Evolutionary conservation across 1,140 invertebrate genomes (phyloP), one percentile per base, ranked within the genome.

Genomic region (Trigoniulus corallinus): DNA sequence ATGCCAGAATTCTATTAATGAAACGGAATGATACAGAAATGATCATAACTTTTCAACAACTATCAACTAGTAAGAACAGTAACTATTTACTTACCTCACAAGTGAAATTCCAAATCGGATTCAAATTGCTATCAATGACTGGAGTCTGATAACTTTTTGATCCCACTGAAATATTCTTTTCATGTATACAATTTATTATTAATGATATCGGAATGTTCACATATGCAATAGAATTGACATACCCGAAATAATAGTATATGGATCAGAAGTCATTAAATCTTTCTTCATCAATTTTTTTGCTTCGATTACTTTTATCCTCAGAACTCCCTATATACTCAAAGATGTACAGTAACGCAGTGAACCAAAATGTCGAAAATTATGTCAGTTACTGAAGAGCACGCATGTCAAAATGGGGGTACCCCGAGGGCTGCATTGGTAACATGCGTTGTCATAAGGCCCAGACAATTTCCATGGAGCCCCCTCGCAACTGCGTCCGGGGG

Each of bases 281-380:
- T 86, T 88, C 62, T 84, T 92, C 77, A 88, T 88, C 1, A 97
- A 70, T 67, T 95, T 81, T 64, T 86, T 84, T n/a, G 86, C 91
- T 74, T 92, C 84, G 1, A 93, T 77, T 2, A 94, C 78, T 61
- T 91, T 81, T 54, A 95, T 81, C 57, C 86, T 73, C 43, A 88
- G 67, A 42, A 89, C 80, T 54, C 85, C 58, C 59, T 59, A 44
- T 15, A 37, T 24, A 23, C 15, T n/a, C n/a, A 34, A 23, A 49
- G 42, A n/a, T 37, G 27, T 48, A 34, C 18, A 41, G 12, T 4
- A 12, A 20, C 4, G 18, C 18, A 13, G 12, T 46, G 44, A 41
- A 12, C 3, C 3, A 3, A 44, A 3, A 26, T n/a, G n/a, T n/a
- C n/a, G n/a, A n/a, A n/a, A n/a, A n/a, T n/a, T n/a, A n/a, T n/a